A percentile compares a stretch with the other conserved stretches of the same genome.
phyloP scores from a whole-genome alignment of 2,888 invertebrate genomes.

The Actias luna region DNA sequence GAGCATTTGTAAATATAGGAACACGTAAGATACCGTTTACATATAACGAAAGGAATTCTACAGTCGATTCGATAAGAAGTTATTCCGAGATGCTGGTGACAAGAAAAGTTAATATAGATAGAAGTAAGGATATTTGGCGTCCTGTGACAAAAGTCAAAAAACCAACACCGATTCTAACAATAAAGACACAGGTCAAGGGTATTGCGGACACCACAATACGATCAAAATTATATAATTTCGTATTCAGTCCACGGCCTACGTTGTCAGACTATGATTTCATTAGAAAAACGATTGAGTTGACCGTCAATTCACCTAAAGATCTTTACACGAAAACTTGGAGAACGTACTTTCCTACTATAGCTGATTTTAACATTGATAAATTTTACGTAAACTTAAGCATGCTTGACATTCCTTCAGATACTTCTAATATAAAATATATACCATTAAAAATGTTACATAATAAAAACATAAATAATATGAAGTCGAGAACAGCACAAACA shows the following conservation, averaged over 20 bases:
- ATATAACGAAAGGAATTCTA: background rate
- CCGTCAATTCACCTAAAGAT: background rate
- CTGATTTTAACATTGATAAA: background rate
- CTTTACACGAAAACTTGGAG: slow-evolving; percentile 2
- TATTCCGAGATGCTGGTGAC: background rate
- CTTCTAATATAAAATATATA: background rate
- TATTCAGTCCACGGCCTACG: background rate
- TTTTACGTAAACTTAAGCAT: background rate
- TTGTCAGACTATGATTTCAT: background rate
- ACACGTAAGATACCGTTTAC: background rate
- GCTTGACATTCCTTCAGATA: background rate
- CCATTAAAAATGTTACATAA: background rate
- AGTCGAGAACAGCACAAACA: background rate
- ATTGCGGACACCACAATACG: background rate
- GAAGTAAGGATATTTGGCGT: background rate
- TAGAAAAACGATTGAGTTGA: background rate
- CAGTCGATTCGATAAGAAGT: background rate
- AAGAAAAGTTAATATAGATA: background rate
- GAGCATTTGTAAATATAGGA: background rate
- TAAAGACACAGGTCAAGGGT: background rate
- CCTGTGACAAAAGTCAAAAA: background rate
- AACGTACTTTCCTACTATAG: slow-evolving; percentile 4
- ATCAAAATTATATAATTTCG: background rate
- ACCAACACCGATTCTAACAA: background rate
- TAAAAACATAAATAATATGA: background rate